Base-by-base conservation (phyloP, 92 coral and sea anemone genomes). In the Montipora capitata region DNA sequence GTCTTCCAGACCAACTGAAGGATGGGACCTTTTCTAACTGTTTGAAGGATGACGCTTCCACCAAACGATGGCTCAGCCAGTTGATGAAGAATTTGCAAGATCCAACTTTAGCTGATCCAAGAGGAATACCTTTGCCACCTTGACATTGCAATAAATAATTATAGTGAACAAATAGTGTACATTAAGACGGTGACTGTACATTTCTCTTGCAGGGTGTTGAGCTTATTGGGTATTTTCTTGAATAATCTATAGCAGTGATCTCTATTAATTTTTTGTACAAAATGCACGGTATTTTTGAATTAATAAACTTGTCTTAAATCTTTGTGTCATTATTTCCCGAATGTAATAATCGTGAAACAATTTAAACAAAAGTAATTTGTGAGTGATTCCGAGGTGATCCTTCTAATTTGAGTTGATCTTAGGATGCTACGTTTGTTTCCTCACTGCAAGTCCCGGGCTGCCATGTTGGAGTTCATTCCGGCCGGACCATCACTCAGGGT, bases 1-100 rank as follows among this genome's bases (percentile, higher is more conserved):
- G 99, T 57, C 94, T 97, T 52, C 99, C 99, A 20, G 99, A 97
- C 78, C 99, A 97, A n/a, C 96, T 97, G 1, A 97, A 97, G 65
- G 98, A 97, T 87, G 98, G 98, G 8, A 97, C 98, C 0, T 97
- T 97, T 81, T 95, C 97, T 48, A 96, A 83, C 91, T 97, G 99
- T 89, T 81, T 97, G 20, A 97, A 97, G 79, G 99, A 97, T 81
- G 99, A 96, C 69, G 98, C 98, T 10, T 96, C 99, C 3, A 97
- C 98, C 44, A 97, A 97, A 69, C 86, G 98, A 79, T 97, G 99
- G 99, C 89, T 97, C 73, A 97, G 98, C 64, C 99, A 97, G 91
- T 71, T 96, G 62, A 97, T 97, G 99, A 97, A 97, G 80, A 97
- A 97, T 74, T 77, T 97, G 10, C 96, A 96, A 69, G 99, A 97